phyloP scores from a whole-genome alignment of 2,797 vertebrate genomes.

The Molossus molossus region DNA sequence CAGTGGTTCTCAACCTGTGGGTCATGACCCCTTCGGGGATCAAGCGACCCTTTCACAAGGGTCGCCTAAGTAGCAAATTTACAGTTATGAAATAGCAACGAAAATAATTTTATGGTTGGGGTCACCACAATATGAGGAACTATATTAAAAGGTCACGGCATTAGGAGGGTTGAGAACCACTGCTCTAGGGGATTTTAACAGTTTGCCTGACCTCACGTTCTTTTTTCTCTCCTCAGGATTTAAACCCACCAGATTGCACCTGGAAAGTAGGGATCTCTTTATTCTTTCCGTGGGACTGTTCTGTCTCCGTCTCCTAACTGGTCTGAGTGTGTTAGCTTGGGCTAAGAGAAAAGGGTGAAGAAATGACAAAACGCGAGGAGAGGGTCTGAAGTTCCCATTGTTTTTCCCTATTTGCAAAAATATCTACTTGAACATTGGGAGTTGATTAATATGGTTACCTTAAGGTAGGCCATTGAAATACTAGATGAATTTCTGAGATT shows the following conservation, averaged over 20 bases:
- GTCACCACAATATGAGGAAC: no score
- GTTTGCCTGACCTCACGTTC: neutral
- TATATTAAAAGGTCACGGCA: no score
- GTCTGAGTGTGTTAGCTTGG: neutral
- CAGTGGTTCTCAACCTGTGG: no score
- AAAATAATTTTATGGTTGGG: no score
- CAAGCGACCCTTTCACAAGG: no score
- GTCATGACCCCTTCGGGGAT: no score
- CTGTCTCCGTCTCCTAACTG: neutral
- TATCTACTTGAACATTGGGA: neutral
- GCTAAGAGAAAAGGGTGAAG: neutral
- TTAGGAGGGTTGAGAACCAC: no score
- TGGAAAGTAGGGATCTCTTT: neutral
- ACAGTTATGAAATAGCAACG: no score
- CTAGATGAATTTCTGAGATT: conserved; percentile 24
- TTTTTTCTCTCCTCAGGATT: neutral
- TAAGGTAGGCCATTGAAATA: conserved; percentile 33
- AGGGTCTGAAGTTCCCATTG: neutral
- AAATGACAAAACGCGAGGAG: neutral
- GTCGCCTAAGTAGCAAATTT: no score
- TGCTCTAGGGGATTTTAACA: neutral
- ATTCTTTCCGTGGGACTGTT: neutral
- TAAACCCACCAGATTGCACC: neutral
- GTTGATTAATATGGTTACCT: neutral
- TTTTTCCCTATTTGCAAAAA: neutral